Evolutionary conservation across 2,888 invertebrate species (phyloP).

Genomic region (Dione vanillae): DNA sequence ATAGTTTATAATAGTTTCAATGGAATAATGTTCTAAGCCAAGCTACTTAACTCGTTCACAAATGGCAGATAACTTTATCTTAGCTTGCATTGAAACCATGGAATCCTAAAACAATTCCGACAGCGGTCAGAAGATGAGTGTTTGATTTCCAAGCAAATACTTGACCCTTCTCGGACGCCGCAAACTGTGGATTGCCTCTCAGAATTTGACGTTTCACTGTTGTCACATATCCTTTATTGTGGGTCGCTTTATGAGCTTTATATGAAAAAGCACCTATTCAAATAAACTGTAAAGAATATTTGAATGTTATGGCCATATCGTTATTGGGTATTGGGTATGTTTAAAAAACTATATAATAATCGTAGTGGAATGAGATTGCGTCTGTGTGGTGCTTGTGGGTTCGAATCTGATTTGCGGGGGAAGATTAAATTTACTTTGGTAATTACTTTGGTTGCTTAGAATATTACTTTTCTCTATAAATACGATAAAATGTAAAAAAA

Average conservation of each 20-base stretch:
- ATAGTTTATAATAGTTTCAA: conserved; percentile 1
- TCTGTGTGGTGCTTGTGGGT: no score
- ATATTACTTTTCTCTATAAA: background rate
- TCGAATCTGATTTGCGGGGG: no score
- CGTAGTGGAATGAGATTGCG: no score
- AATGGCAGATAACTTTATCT: conserved; percentile 42
- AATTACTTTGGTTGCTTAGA: no score
- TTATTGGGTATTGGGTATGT: no score
- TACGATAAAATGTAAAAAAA: background rate
- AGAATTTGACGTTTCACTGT: conserved; percentile 37
- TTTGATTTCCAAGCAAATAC: conserved; percentile 49
- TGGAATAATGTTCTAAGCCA: conserved; percentile 16
- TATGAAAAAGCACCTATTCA: conserved; percentile 1
- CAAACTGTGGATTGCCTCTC: conserved; percentile 42
- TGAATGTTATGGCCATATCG: background rate
- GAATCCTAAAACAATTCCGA: conserved; percentile 50
- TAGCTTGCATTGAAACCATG: conserved; percentile 37
- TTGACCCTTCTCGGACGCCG: conserved; percentile 47
- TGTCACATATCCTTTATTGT: conserved; percentile 35
- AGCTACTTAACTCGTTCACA: conserved; percentile 25
- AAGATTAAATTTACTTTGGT: no score
- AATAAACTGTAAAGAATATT: background rate
- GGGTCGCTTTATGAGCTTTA: background rate
- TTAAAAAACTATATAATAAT: no score
- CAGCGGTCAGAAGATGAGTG: conserved; percentile 43